Base-by-base conservation (phyloP, 2,113 vertebrate genomes). In the Fregetta grallaria region DNA sequence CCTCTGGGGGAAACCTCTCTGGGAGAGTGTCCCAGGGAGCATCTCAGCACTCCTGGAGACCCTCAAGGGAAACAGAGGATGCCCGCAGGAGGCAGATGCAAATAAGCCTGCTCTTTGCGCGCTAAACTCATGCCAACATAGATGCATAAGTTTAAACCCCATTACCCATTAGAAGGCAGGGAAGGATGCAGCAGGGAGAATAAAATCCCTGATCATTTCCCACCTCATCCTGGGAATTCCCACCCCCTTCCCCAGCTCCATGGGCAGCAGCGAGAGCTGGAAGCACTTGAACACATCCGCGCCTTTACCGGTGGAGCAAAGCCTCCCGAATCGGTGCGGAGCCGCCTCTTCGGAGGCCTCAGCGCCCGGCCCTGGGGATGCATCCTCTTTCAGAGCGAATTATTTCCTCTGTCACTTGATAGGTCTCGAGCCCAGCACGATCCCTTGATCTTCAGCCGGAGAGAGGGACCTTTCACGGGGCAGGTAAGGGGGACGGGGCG, bases 371-470 rank as follows among this genome's bases (percentile, higher is more conserved):
- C 94, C 96, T 79, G 90, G 94, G 92, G 94, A 94, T 91, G 85
- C 70, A 74, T 96, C 96, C 56, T 50, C 74, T 96, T 96, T 94
- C 93, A 85, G 66, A 16, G 85, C 0, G 2, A 70, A 95, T 96
- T 65, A 49, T 95, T 93, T 42, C 70, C 93, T 11, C 45, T 68
- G 96, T 85, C 93, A 96, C 84, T 77, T 9, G 93, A 95, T 96
- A 86, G 52, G 59, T 25, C 89, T n/a, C 4, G 7, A 67, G 75
- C 85, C 92, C 61, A n/a, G 66, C 49, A 2, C 2, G 9, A 29
- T 76, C 85, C 92, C 88, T 23, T 34, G 76, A 84, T 94, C 88
- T 71, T 20, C 79, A 6, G 29, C 19, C 0, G 52, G 71, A 78
- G 45, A 83, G 72, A 86, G 75, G 74, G 82, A 95, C 73, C 77